Evolutionary conservation across 2,888 invertebrate species (phyloP).

Genomic region (Thelaira solivaga): DNA sequence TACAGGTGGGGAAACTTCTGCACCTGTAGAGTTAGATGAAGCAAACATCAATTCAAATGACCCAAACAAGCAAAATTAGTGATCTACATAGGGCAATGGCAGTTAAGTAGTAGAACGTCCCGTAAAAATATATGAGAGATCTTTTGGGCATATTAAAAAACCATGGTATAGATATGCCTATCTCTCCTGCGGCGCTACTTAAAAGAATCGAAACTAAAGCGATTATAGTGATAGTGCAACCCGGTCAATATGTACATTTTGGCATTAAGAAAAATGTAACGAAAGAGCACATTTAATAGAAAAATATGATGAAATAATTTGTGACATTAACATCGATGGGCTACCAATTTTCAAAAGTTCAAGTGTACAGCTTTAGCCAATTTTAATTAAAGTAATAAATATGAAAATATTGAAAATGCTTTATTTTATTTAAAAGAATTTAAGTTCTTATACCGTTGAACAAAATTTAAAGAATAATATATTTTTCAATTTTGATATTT

Average conservation of each 20-base stretch:
- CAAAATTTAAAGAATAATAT: too few species aligned
- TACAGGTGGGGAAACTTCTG: neutral
- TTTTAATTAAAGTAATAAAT: slow-evolving; percentile 52
- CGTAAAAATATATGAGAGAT: too few species aligned
- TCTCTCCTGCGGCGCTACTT: neutral
- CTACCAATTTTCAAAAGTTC: slow-evolving; percentile 57
- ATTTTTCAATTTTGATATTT: too few species aligned
- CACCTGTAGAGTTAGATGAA: too few species aligned
- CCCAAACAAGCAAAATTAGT: neutral
- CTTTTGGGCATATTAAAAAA: neutral
- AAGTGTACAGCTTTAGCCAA: slow-evolving; percentile 50
- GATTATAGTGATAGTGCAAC: neutral
- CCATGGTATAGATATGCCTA: neutral
- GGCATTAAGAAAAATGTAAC: slow-evolving; percentile 43
- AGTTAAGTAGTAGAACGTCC: neutral
- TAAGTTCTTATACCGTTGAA: too few species aligned
- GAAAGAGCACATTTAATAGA: slow-evolving; percentile 16
- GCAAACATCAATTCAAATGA: too few species aligned
- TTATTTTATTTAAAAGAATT: too few species aligned
- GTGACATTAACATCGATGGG: slow-evolving; percentile 54
- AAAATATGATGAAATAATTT: slow-evolving; percentile 49
- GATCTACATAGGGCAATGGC: neutral
- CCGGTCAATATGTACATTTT: slow-evolving; percentile 53
- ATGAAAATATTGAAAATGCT: slow-evolving; percentile 22
- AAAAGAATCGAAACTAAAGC: neutral